Percentiles rank a stretch among this genome's conserved stretches.
phyloP scores from a whole-genome alignment of 2,888 invertebrate species.

The Stenurella melanura region DNA sequence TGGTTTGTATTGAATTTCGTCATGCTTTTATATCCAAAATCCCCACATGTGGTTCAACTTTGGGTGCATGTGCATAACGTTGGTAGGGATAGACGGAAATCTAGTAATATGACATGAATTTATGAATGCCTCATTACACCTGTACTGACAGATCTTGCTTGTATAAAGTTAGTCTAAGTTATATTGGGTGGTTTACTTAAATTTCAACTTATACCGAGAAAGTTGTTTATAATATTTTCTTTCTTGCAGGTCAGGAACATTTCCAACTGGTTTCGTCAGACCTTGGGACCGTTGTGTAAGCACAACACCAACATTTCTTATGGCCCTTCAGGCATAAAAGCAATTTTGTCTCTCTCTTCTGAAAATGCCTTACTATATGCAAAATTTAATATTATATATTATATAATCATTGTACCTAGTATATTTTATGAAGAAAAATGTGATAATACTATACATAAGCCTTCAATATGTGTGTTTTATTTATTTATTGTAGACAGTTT shows the following conservation, averaged over 20 bases:
- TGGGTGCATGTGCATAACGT: no score
- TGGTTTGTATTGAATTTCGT: no score
- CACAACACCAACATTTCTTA: slow-evolving; percentile 55
- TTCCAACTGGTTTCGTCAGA: slow-evolving; percentile 79
- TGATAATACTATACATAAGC: slow-evolving; percentile 59
- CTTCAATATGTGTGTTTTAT: slow-evolving; percentile 46
- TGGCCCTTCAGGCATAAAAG: slow-evolving; percentile 56
- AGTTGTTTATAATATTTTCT: slow-evolving; percentile 16
- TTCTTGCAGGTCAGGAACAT: slow-evolving; percentile 79
- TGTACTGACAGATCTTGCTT: no score
- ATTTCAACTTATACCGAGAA: no score
- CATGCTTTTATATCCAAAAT: no score
- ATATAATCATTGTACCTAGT: slow-evolving; percentile 54
- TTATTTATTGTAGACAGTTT: slow-evolving; percentile 32
- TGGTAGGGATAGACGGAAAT: no score
- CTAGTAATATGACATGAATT: no score
- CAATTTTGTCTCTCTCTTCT: slow-evolving; percentile 57
- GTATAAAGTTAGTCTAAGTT: no score
- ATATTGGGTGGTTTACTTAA: no score
- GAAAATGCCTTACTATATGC: slow-evolving; percentile 62
- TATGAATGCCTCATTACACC: no score
- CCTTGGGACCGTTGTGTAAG: slow-evolving; percentile 78
- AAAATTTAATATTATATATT: slow-evolving; percentile 51
- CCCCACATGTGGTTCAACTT: no score
- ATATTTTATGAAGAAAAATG: slow-evolving; percentile 56